Conservation (phyloP, 2,888 invertebrate genomes). For the Tinea pellionella region DNA sequence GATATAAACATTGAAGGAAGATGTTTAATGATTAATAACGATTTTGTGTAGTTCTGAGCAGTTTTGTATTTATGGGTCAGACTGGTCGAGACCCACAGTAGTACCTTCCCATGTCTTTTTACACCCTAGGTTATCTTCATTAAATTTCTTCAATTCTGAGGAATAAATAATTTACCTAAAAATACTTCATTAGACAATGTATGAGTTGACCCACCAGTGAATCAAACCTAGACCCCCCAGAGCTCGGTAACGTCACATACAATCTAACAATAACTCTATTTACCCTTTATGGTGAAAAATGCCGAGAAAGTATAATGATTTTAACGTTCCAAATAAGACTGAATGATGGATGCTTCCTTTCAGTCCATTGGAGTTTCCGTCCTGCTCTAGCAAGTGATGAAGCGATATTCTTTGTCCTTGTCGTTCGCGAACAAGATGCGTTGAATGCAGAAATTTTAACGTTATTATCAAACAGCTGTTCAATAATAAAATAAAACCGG, state of each 20-base stretch:
- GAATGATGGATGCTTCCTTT: not conserved
- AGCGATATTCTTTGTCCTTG: not conserved
- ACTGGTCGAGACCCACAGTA: too few species aligned
- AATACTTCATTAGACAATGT: too few species aligned
- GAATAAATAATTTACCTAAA: too few species aligned
- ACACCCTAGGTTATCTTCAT: too few species aligned
- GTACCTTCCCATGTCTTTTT: too few species aligned
- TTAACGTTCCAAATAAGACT: not conserved
- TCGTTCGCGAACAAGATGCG: not conserved
- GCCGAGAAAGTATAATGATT: not conserved
- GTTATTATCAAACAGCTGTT: slow-evolving; percentile 5
- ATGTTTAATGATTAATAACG: too few species aligned
- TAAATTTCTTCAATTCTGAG: too few species aligned
- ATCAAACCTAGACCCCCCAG: not conserved
- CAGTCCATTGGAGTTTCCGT: not conserved
- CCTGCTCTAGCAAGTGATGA: too few species aligned
- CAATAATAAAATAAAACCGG: not conserved
- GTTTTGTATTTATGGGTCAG: too few species aligned
- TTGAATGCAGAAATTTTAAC: not conserved
- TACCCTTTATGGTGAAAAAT: not conserved
- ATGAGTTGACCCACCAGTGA: not conserved
- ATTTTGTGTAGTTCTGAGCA: too few species aligned
- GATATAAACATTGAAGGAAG: too few species aligned
- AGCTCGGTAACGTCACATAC: not conserved
- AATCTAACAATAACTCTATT: not conserved